A percentile compares a stretch with the other conserved stretches of the same genome.
Evolutionary conservation across 2,797 vertebrate genomes (phyloP).

Genomic region (Xenopus petersii): DNA sequence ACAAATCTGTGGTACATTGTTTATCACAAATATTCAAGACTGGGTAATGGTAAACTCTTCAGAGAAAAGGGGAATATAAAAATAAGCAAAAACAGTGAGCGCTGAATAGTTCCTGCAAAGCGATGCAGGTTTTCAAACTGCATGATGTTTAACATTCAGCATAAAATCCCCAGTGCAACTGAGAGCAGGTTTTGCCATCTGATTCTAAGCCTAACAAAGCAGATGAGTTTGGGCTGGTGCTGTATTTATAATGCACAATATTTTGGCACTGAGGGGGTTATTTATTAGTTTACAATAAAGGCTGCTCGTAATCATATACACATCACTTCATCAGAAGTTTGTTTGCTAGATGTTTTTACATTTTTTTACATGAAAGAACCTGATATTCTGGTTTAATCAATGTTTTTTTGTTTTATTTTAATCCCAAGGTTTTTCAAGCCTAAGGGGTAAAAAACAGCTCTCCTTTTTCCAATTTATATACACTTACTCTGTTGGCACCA

Average conservation of each 20-base stretch:
- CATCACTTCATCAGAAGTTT: slow-evolving; percentile 1
- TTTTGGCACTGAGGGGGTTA: slow-evolving; percentile 33
- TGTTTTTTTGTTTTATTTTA: too few species aligned
- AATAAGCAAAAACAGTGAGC: slow-evolving; percentile 30
- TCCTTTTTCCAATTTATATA: too few species aligned
- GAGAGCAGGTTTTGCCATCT: slow-evolving; percentile 29
- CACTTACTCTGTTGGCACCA: too few species aligned
- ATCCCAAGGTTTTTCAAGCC: too few species aligned
- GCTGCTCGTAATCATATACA: not conserved
- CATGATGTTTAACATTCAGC: slow-evolving; percentile 38
- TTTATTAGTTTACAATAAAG: slow-evolving; percentile 36
- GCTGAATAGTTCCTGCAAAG: slow-evolving; percentile 22
- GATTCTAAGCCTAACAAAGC: slow-evolving; percentile 30
- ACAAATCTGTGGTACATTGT: slow-evolving; percentile 37
- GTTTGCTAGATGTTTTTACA: too few species aligned
- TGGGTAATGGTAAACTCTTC: slow-evolving; percentile 31
- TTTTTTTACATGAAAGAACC: too few species aligned
- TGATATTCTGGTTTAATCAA: too few species aligned
- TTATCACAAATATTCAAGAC: slow-evolving; percentile 36
- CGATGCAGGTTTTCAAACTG: slow-evolving; percentile 27
- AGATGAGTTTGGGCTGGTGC: slow-evolving; percentile 26
- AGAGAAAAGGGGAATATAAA: slow-evolving; percentile 34
- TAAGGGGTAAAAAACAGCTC: too few species aligned
- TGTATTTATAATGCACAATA: slow-evolving; percentile 37
- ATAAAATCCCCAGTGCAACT: slow-evolving; percentile 34